Conservation (phyloP, 53 echinoderm and acorn worm genomes). For the Holothuria scabra region DNA sequence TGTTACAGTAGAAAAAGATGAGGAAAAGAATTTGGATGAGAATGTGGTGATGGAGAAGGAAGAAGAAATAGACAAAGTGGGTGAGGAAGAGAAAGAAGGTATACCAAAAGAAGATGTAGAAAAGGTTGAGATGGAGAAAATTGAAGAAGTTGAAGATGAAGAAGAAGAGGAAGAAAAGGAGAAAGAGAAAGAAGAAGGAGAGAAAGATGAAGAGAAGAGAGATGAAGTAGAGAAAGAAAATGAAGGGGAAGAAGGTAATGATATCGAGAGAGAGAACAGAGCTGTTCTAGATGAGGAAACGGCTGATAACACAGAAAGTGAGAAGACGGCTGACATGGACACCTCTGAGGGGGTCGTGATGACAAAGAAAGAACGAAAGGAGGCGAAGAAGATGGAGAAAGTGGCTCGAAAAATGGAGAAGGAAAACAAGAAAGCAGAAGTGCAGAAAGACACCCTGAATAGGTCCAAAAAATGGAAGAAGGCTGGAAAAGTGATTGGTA, state of each 20-base stretch:
- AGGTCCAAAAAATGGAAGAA: slow-evolving; percentile 38
- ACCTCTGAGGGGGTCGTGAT: slow-evolving; percentile 2
- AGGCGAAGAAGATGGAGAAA: slow-evolving; percentile 39
- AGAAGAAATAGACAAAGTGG: not conserved
- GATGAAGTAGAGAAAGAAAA: not conserved
- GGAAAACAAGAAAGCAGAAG: slow-evolving; percentile 20
- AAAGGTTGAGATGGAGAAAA: not conserved
- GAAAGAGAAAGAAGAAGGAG: not conserved
- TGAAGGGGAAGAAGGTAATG: not conserved
- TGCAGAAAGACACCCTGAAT: slow-evolving; percentile 13
- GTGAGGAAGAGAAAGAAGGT: not conserved
- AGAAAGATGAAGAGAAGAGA: not conserved
- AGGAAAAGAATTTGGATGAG: not conserved
- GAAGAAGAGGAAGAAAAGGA: not conserved
- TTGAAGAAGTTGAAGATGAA: not conserved
- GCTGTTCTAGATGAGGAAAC: not conserved
- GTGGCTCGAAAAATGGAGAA: slow-evolving; percentile 22
- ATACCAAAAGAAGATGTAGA: not conserved
- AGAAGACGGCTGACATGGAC: not conserved
- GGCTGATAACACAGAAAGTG: too few relatives aligned
- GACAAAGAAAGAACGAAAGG: slow-evolving; percentile 25
- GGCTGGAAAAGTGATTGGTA: slow-evolving; percentile 24
- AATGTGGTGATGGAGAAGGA: not conserved
- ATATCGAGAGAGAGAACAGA: not conserved
- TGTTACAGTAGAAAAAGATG: not conserved